A percentile compares a stretch with the other conserved stretches of the same genome.
Conservation (phyloP, 1,140 invertebrate genomes). For the Dryas iulia region DNA sequence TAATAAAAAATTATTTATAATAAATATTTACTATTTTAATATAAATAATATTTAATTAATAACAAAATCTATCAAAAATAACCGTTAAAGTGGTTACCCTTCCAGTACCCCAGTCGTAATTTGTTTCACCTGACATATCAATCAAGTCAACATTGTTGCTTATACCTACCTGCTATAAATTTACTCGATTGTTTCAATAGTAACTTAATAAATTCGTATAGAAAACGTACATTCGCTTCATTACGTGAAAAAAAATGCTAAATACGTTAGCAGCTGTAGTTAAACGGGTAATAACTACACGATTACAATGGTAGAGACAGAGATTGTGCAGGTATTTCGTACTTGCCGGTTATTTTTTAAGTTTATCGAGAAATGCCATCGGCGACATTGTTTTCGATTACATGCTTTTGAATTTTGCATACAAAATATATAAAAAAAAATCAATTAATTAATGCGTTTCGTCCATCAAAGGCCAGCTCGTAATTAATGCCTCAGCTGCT, state of each 20-base stretch:
- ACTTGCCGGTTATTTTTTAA: background rate
- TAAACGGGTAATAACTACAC: background rate
- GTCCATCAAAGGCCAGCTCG: background rate
- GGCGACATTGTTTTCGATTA: constrained; percentile 4
- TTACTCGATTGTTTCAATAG: background rate
- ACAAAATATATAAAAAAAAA: background rate
- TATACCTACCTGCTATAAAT: background rate
- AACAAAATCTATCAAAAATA: background rate
- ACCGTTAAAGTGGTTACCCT: background rate
- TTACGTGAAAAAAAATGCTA: background rate
- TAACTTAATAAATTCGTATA: background rate
- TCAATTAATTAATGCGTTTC: background rate
- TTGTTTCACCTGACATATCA: background rate
- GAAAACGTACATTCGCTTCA: background rate
- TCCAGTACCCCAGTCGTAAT: background rate
- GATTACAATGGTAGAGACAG: background rate
- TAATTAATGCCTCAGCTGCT: background rate
- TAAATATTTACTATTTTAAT: no score
- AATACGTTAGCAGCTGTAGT: background rate
- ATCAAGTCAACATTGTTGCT: background rate
- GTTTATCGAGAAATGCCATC: background rate
- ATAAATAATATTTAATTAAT: background rate
- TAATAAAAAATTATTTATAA: no score
- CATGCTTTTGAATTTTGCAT: background rate
- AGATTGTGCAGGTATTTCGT: background rate